Conservation (phyloP, 2,113 vertebrate genomes). For the Labrus mixtus region DNA sequence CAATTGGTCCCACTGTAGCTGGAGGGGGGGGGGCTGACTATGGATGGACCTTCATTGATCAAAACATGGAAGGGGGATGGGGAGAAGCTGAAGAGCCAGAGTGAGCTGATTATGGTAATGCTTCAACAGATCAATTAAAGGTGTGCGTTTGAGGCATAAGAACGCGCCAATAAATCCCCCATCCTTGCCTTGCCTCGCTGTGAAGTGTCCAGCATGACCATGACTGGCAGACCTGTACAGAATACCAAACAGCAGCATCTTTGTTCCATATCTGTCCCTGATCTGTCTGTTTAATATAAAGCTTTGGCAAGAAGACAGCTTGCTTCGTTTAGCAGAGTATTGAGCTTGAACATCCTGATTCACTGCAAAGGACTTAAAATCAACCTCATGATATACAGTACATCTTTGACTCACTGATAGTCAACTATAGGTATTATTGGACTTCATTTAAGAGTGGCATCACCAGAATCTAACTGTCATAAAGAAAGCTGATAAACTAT, state of each 20-base stretch:
- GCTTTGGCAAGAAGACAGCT: not conserved
- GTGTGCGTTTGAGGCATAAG: slow-evolving; percentile 65
- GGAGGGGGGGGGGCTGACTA: slow-evolving; percentile 16
- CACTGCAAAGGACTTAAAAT: too few relatives aligned
- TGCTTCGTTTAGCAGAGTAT: not conserved
- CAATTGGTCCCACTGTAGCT: slow-evolving; percentile 57
- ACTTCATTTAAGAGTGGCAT: too few relatives aligned
- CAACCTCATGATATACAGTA: too few relatives aligned
- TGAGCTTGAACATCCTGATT: not conserved
- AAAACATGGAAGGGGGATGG: slow-evolving; percentile 32
- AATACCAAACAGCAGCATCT: slow-evolving; percentile 45
- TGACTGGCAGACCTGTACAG: not conserved
- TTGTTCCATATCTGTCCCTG: too few relatives aligned
- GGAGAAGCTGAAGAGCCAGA: slow-evolving; percentile 23
- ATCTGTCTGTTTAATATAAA: not conserved
- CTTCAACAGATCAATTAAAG: slow-evolving; percentile 71
- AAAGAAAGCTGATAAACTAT: too few relatives aligned
- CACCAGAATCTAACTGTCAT: too few relatives aligned
- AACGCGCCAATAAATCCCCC: slow-evolving; percentile 67
- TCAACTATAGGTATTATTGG: too few relatives aligned
- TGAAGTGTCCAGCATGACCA: slow-evolving; percentile 44
- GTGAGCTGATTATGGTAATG: slow-evolving; percentile 73
- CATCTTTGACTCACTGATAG: too few relatives aligned
- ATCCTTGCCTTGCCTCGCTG: slow-evolving; percentile 30
- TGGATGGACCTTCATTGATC: slow-evolving; percentile 69